Base-by-base conservation (phyloP, 2,888 invertebrate genomes). In the Trypoxylon attenuatum region DNA sequence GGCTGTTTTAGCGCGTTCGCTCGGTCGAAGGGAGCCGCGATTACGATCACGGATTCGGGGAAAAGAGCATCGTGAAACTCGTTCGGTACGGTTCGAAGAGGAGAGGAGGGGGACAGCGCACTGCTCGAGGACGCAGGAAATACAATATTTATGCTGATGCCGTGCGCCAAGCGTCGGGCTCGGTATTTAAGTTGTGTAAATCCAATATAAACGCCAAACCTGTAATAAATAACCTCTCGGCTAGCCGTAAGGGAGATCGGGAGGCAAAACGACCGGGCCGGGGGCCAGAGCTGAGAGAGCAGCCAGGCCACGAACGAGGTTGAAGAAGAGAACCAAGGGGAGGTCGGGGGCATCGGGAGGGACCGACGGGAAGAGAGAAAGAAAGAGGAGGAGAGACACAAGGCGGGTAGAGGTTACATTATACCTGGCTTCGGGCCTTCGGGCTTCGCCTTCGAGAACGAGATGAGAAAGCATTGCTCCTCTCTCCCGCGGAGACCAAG, bases 181-280 rank as follows among this genome's bases (percentile, higher is more conserved):
- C 76, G 81, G 81, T 82, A 84, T 85, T 85, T 84, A 84, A 84
- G 82, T 84, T 84, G 84, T 83, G 85, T 82, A 85, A 84, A 85
- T 84, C 85, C 84, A 85, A 84, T 85, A 84, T 84, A 85, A 85
- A 83, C 82, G 84, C 82, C 84, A 81, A 81, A 82, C 81, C 82
- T 73, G 82, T 80, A 85, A 85, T 85, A 85, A 85, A 85, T 85
- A 85, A 85, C 81, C 78, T 78, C 82, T 79, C 73, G 76, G 79
- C 75, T 77, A 79, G 79, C 64, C 66, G 71, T 69, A 53, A 67
- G 62, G 69, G 59, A 60, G 56, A 55, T 53, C 15, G 64, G 41
- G 42, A 55, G 29, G 52, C 61, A 43, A 29, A 41, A 45, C 52
- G 52, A 50, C 50, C 51, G 61, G 50, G 46, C 29, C 25, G 29